Base-by-base conservation (phyloP, 1,140 invertebrate species). In the Phymorhynchus buccinoides region DNA sequence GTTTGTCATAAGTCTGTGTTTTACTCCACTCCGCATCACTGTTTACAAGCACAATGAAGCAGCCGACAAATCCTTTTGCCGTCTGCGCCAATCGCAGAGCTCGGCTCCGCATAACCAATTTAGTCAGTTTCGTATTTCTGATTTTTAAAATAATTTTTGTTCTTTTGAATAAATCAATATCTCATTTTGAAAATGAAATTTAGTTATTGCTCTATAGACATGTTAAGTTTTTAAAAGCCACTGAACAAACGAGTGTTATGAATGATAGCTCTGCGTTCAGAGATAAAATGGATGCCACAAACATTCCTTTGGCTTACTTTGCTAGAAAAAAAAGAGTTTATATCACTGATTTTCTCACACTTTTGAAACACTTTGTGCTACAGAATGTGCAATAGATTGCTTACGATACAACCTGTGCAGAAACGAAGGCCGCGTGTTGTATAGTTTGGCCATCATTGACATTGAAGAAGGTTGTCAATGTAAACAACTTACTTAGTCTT, bases 41-140 rank as follows among this genome's bases (percentile, higher is more conserved):
- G 81, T 83, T 83, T 83, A 83, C 81, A 83, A 83, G 52, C 62
- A 32, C 41, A 83, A 71, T 83, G 81, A 41, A 66, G 41, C 81
- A 83, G 52, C 3, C 42, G 3, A n/a, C 42, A 44, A 56, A 52
- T 30, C 42, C 37, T 14, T n/a, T 32, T 79, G 14, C 14, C 2
- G 27, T 6, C 18, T 9, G 77, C 32, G 77, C 37, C 9, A 30
- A 41, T 41, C n/a, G 14, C 30, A 78, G 30, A 4, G 18, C 3
- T 22, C 41, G 12, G 77, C 77, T 75, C 42, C 42, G 41, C 73
- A 6, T 39, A 39, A 41, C 32, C 16, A 75, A 41, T 75, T 35
- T 37, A 41, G 16, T 41, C 35, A 41, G 71, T 75, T 75, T 75
- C 73, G 73, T 4, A 66, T 52, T 22, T 52, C 9, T 52, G 48